phyloP scores from a whole-genome alignment of 2,888 invertebrate genomes.

The Mycalesis mineus region DNA sequence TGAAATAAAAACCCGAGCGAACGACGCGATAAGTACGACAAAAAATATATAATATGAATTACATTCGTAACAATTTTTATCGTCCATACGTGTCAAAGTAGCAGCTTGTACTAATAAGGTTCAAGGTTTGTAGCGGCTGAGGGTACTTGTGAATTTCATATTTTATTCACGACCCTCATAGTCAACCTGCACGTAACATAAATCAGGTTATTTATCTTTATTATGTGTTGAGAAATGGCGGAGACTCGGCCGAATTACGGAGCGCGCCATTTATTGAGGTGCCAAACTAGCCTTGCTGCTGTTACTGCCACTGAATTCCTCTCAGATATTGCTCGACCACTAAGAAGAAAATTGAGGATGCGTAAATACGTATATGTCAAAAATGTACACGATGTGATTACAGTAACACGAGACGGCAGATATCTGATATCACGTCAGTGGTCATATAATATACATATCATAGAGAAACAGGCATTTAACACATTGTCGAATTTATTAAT shows the following conservation, averaged over 20 bases:
- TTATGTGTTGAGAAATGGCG: conserved; percentile 25
- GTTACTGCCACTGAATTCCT: not conserved
- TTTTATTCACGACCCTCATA: conserved; percentile 17
- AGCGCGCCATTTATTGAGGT: conserved; percentile 10
- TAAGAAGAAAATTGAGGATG: not conserved
- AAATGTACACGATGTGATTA: too few relatives aligned
- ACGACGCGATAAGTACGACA: not conserved
- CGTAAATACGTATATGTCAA: too few relatives aligned
- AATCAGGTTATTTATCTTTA: conserved; percentile 30
- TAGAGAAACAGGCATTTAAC: too few relatives aligned
- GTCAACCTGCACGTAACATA: conserved; percentile 17
- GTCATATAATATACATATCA: too few relatives aligned
- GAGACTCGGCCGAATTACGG: conserved; percentile 6
- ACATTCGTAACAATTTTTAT: conserved; percentile 2
- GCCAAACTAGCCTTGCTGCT: not conserved
- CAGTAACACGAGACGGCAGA: too few relatives aligned
- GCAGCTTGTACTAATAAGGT: conserved; percentile 9
- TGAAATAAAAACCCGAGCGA: not conserved
- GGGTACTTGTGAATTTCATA: conserved; percentile 10
- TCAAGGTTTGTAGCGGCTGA: not conserved
- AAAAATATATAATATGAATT: not conserved
- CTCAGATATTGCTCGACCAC: not conserved
- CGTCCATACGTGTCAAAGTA: conserved; percentile 11
- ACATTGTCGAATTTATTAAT: too few relatives aligned
- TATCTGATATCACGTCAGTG: too few relatives aligned